A percentile compares a stretch with the other conserved stretches of the same genome.
Conservation (phyloP, 1,140 invertebrate species). For the Drosophila mauritiana region DNA sequence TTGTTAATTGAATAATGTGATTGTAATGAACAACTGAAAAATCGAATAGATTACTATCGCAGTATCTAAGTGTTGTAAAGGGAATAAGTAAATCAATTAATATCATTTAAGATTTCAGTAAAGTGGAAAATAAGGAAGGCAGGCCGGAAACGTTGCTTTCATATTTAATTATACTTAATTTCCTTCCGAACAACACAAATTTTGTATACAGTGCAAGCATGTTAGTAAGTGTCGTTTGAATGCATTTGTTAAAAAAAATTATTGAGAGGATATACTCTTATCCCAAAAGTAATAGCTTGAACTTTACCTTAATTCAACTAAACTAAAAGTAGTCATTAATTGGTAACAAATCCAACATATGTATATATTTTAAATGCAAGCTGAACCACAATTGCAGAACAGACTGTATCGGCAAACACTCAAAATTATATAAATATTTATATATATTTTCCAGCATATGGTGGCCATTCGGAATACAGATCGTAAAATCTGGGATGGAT, state of each 20-base stretch:
- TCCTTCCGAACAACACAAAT: conserved; percentile 4
- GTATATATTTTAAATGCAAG: background rate
- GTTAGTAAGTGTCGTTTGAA: no score
- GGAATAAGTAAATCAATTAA: conserved; percentile 43
- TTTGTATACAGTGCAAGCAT: background rate
- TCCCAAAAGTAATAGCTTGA: no score
- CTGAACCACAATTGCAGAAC: background rate
- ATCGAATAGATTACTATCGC: conserved; percentile 20
- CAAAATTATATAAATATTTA: background rate
- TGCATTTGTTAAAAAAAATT: no score
- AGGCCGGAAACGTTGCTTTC: conserved; percentile 12
- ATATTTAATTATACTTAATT: conserved; percentile 26
- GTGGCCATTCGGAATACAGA: conserved; percentile 26
- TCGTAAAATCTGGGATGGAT: background rate
- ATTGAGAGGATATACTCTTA: no score
- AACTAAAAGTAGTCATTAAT: no score
- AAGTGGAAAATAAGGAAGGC: conserved; percentile 31
- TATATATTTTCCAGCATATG: conserved; percentile 26
- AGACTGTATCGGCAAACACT: conserved; percentile 10
- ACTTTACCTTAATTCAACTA: no score
- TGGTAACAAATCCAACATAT: no score
- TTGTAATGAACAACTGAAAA: conserved; percentile 10
- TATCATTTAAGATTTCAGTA: conserved; percentile 6
- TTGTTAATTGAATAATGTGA: no score
- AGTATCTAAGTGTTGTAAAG: conserved; percentile 7